These are phyloP conservation scores for Malacosoma neustria DNA, from an alignment of 2,888 invertebrate species.

Conservation along the genomic window DNA sequence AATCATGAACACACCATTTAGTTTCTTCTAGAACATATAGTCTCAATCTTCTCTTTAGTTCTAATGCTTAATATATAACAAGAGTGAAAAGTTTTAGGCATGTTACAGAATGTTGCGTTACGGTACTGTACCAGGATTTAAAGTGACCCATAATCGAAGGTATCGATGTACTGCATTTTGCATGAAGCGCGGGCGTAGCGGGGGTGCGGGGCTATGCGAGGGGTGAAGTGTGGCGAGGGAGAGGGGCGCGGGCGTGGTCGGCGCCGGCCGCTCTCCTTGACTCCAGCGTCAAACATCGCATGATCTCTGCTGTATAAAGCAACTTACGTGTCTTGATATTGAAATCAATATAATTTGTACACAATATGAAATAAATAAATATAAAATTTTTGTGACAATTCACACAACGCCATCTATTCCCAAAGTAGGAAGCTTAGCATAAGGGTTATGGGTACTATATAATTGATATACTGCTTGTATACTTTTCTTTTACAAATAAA, in stretches of 20 bases:
- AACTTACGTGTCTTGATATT: slow-evolving; percentile 25
- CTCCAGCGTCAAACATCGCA: slow-evolving; percentile 71
- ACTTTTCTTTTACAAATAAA: no score
- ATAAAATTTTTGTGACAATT: neutral
- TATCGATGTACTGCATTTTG: slow-evolving; percentile 12
- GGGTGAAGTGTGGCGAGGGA: slow-evolving; percentile 21
- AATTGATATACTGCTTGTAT: no score
- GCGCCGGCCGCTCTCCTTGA: slow-evolving; percentile 74
- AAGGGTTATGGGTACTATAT: no score
- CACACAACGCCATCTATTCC: no score
- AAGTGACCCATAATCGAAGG: neutral
- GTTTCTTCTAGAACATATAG: no score
- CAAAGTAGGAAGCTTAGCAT: neutral
- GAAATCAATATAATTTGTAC: slow-evolving; percentile 8
- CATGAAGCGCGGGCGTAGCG: slow-evolving; percentile 31
- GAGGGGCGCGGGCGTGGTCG: slow-evolving; percentile 62
- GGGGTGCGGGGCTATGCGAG: slow-evolving; percentile 25
- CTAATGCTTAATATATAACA: no score
- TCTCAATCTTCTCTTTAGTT: no score
- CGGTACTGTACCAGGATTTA: neutral
- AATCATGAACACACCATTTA: no score
- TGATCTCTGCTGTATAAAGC: slow-evolving; percentile 48
- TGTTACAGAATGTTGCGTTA: no score
- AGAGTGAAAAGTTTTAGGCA: no score
- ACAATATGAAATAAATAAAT: no score